phyloP scores from a whole-genome alignment of 1,140 invertebrate species.

The Pararge aegeria region DNA sequence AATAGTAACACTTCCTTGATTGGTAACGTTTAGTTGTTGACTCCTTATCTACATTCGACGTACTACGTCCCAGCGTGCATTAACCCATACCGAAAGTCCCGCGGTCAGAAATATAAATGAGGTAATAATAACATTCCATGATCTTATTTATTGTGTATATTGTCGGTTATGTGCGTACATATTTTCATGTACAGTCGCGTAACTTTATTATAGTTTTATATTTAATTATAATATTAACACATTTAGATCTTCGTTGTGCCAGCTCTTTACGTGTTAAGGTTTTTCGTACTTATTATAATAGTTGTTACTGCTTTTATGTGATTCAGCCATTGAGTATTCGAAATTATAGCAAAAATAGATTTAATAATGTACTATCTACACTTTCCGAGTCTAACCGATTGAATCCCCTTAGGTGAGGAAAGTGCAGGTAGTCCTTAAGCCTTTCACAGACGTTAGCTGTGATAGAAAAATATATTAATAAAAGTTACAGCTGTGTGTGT shows the following conservation, averaged over 20 bases:
- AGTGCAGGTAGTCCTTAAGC: not conserved
- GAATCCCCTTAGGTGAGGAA: too few relatives aligned
- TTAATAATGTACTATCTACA: slow-evolving; percentile 24
- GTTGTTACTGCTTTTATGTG: slow-evolving; percentile 68
- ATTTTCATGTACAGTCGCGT: slow-evolving; percentile 72
- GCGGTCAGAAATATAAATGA: slow-evolving; percentile 42
- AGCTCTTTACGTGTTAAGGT: slow-evolving; percentile 70
- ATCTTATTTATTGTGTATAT: slow-evolving; percentile 79
- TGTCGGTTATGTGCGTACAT: slow-evolving; percentile 68
- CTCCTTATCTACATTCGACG: too few relatives aligned
- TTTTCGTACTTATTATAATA: slow-evolving; percentile 73
- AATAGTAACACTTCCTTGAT: too few relatives aligned
- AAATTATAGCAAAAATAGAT: slow-evolving; percentile 77
- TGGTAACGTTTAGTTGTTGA: too few relatives aligned
- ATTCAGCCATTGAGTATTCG: slow-evolving; percentile 61
- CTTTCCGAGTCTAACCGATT: too few relatives aligned
- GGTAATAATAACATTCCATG: slow-evolving; percentile 76
- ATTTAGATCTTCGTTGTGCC: slow-evolving; percentile 76
- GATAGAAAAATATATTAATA: not conserved
- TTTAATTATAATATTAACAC: slow-evolving; percentile 58
- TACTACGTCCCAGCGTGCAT: slow-evolving; percentile 4
- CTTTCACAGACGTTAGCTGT: not conserved
- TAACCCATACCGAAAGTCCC: slow-evolving; percentile 13
- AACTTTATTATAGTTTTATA: slow-evolving; percentile 39
- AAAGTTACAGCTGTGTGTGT: not conserved